A percentile compares a stretch with the other conserved stretches of the same genome.
Evolutionary conservation across 2,113 vertebrate species (phyloP).

Genomic region (Dipodomys ordii): DNA sequence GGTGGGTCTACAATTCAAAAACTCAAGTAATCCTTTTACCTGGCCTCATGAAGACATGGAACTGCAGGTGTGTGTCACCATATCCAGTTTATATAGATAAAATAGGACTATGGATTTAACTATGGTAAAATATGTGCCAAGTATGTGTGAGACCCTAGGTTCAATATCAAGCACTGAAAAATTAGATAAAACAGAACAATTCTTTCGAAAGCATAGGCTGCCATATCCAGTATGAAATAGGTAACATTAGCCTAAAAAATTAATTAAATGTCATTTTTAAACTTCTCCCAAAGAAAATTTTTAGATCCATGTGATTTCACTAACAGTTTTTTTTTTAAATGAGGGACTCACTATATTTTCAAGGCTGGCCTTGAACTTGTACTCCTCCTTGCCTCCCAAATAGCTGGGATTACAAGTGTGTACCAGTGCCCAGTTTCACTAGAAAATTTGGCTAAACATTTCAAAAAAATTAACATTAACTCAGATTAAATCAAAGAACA

Average conservation of each 20-base stretch:
- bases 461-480: conserved; percentile 55
- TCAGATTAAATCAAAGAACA: conserved; percentile 61
- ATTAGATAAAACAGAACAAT: background rate
- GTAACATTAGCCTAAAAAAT: conserved; percentile 3
- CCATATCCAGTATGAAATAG: conserved; percentile 38
- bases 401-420: background rate
- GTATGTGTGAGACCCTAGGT: no score
- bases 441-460: conserved; percentile 48
- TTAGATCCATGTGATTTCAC: conserved; percentile 23
- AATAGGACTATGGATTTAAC: background rate
- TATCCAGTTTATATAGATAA: conserved; percentile 1
- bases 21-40: background rate
- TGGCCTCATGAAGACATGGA: background rate
- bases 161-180: background rate
- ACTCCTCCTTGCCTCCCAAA: background rate
- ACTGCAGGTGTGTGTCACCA: background rate
- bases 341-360: no score
- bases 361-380: no score
- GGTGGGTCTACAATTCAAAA: background rate
- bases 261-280: background rate
- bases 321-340: background rate
- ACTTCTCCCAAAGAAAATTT: conserved; percentile 26
- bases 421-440: background rate
- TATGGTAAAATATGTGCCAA: no score
- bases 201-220: conserved; percentile 26